A percentile compares a stretch with the other conserved stretches of the same genome.
phyloP scores from a whole-genome alignment of 2,113 vertebrate species.

The Charadrius vociferus region DNA sequence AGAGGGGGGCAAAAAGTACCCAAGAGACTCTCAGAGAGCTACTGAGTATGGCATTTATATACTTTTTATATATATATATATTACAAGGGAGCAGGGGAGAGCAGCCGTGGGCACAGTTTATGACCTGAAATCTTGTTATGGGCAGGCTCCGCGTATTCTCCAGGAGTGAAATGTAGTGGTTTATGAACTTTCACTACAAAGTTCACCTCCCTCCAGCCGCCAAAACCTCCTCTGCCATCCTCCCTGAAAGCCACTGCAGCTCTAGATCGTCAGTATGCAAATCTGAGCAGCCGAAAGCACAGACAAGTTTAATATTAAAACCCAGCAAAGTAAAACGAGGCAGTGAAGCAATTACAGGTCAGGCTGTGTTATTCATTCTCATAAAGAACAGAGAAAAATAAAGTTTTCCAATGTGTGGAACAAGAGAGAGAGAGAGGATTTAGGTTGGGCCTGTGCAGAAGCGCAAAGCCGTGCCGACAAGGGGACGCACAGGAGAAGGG shows the following conservation, averaged over 20 bases:
- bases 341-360: background rate
- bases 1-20: background rate
- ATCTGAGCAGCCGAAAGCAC: background rate
- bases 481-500: too few relatives aligned
- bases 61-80: too few relatives aligned
- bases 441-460: background rate
- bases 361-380: background rate
- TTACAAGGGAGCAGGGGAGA: background rate
- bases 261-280: rapidly evolving
- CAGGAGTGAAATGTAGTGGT: background rate
- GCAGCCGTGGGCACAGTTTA: background rate
- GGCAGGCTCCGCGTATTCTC: background rate
- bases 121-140: background rate
- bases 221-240: background rate
- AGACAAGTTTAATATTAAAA: background rate
- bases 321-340: background rate
- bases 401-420: background rate
- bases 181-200: background rate
- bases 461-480: background rate
- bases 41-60: background rate
- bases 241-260: background rate
- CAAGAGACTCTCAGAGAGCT: background rate
- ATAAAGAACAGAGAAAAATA: background rate
- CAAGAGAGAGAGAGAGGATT: background rate
- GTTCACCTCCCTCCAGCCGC: too few relatives aligned